phyloP scores from a whole-genome alignment of 2,113 vertebrate genomes.

The Sus scrofa region T2T-Sscrofa CM000827.6:54286501-54287000 shows the following conservation, averaged over 20 bases:
- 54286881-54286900: too few relatives aligned
- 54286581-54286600: too few relatives aligned
- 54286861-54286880: background rate
- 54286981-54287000: too few relatives aligned
- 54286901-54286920: too few relatives aligned
- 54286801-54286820: background rate
- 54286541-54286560: background rate
- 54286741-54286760: background rate
- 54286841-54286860: background rate
- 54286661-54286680: too few relatives aligned
- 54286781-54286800: background rate
- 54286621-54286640: too few relatives aligned
- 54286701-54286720: background rate
- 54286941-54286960: too few relatives aligned
- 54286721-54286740: background rate
- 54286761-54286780: background rate
- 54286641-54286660: too few relatives aligned
- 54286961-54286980: too few relatives aligned
- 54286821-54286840: background rate
- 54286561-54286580: background rate
- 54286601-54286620: too few relatives aligned
- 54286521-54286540: background rate
- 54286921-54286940: too few relatives aligned
- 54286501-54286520: background rate
- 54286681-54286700: too few relatives aligned